phyloP scores from a whole-genome alignment of 1,140 invertebrate genomes.

The Pogonognathellus flavescens region DNA sequence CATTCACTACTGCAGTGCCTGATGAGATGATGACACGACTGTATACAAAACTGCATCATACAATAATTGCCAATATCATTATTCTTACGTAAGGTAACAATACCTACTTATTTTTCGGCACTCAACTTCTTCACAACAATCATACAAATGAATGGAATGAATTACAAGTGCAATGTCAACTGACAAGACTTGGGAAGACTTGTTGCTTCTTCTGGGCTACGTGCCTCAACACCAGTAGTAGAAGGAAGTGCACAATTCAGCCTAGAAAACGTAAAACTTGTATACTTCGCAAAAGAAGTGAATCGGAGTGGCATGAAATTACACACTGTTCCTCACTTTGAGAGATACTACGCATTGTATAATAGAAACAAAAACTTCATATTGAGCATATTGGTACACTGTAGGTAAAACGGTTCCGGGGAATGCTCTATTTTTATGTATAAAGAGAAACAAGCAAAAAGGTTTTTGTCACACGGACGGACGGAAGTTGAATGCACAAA shows the following conservation, averaged over 20 bases:
- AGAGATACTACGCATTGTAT: not conserved
- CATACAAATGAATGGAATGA: not conserved
- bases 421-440: slow-evolving; percentile 10
- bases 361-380: not conserved
- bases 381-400: not conserved
- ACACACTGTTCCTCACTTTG: too few species aligned
- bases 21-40: too few species aligned
- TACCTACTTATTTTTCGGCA: too few species aligned
- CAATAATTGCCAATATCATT: too few species aligned
- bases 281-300: not conserved
- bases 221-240: not conserved
- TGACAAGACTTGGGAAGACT: not conserved
- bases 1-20: not conserved
- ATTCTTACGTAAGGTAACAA: too few species aligned
- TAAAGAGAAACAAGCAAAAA: not conserved
- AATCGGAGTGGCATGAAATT: slow-evolving; percentile 33
- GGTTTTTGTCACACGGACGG: not conserved
- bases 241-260: slow-evolving; percentile 44
- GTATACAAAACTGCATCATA: too few species aligned
- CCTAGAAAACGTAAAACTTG: not conserved
- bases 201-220: not conserved
- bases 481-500: slow-evolving; percentile 22
- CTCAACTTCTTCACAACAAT: not conserved
- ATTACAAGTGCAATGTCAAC: slow-evolving; percentile 1
- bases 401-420: not conserved